phyloP scores from a whole-genome alignment of 2,888 invertebrate genomes.

The Cantharis flavilabris region DNA sequence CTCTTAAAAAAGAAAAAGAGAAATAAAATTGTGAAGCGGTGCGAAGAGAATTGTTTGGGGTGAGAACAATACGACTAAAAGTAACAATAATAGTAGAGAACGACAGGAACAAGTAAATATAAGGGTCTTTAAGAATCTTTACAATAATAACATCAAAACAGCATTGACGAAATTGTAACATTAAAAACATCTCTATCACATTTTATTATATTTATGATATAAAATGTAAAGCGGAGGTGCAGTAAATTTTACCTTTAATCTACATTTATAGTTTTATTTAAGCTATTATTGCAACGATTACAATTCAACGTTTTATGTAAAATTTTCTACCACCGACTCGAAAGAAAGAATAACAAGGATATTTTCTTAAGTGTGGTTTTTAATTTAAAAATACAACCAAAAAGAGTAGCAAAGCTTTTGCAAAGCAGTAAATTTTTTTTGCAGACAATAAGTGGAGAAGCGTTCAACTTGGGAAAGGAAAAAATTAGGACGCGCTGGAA shows the following conservation, averaged over 20 bases:
- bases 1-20: slow-evolving; percentile 26
- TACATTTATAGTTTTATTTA: neutral
- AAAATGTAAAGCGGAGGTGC: neutral
- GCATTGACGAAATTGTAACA: neutral
- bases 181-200: neutral
- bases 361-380: slow-evolving; percentile 1
- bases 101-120: slow-evolving; percentile 23
- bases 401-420: slow-evolving; percentile 5
- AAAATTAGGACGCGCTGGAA: slow-evolving; percentile 25
- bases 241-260: neutral
- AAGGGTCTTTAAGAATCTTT: slow-evolving; percentile 24
- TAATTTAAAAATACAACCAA: slow-evolving; percentile 11
- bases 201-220: neutral
- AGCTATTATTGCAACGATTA: neutral
- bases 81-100: slow-evolving; percentile 37
- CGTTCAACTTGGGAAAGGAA: slow-evolving; percentile 19
- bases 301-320: neutral
- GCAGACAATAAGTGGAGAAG: slow-evolving; percentile 17
- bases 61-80: slow-evolving; percentile 38
- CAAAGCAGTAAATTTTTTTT: slow-evolving; percentile 16
- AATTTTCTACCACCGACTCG: neutral
- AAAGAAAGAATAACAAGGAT: slow-evolving; percentile 3
- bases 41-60: slow-evolving; percentile 37
- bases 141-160: neutral
- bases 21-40: slow-evolving; percentile 34